A percentile compares a stretch with the other conserved stretches of the same genome.
Conservation (phyloP, 2,113 vertebrate genomes). For the Manacus vitellinus region DNA sequence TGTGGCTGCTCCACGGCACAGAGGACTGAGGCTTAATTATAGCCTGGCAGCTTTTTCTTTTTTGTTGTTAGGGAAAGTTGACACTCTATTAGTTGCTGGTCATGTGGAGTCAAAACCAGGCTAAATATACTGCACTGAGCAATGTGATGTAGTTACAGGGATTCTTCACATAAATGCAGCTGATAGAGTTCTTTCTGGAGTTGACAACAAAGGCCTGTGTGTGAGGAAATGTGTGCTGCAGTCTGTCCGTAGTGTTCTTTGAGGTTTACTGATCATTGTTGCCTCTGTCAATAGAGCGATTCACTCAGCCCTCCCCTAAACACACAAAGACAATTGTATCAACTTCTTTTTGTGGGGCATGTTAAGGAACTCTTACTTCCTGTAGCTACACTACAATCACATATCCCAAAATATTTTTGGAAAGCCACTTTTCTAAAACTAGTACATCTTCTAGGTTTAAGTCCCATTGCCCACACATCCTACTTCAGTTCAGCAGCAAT, state of each 20-base stretch:
- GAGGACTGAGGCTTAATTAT: slow-evolving; percentile 76
- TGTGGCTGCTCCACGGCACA: slow-evolving; percentile 61
- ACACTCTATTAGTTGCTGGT: slow-evolving; percentile 37
- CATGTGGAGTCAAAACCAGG: slow-evolving; percentile 31
- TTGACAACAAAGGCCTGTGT: neutral
- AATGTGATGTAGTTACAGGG: neutral
- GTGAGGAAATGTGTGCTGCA: neutral
- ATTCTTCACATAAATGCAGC: slow-evolving; percentile 31
- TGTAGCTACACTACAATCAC: accelerated
- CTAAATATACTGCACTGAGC: slow-evolving; percentile 67
- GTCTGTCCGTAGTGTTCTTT: neutral
- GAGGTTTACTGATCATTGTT: neutral
- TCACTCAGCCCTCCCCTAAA: neutral
- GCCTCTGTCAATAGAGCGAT: neutral
- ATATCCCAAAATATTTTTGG: neutral
- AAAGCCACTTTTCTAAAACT: neutral
- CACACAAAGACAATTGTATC: neutral
- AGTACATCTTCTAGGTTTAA: neutral
- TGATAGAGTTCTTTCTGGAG: neutral
- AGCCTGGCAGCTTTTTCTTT: slow-evolving; percentile 40
- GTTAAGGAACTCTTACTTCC: neutral
- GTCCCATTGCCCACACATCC: neutral
- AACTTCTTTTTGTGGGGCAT: neutral
- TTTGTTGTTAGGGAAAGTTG: slow-evolving; percentile 55
- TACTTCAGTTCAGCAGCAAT: neutral